Evolutionary conservation across 2,888 invertebrate species (phyloP).

Genomic region (Folsomia candida): DNA sequence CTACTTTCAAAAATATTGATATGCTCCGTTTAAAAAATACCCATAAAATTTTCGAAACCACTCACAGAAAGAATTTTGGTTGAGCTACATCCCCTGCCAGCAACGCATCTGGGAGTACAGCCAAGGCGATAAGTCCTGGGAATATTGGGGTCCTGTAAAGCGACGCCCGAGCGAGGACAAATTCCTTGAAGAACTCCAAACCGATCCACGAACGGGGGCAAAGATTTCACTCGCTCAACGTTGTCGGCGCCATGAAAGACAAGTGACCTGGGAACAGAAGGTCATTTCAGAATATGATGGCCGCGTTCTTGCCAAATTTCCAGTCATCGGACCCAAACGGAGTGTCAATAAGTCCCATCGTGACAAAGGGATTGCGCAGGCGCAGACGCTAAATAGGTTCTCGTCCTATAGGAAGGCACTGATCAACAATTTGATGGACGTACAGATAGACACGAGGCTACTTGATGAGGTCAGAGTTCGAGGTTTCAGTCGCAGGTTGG

Average conservation of each 20-base stretch:
- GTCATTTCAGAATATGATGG: not conserved
- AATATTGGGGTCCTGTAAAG: not conserved
- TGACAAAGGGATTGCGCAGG: not conserved
- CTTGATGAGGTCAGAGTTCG: not conserved
- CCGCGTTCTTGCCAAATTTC: not conserved
- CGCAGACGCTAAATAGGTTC: not conserved
- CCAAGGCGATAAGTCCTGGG: not conserved
- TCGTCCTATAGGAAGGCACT: not conserved
- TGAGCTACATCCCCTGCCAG: slow-evolving; percentile 8
- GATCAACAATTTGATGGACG: not conserved
- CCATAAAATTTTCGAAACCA: too few species aligned
- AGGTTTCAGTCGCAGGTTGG: not conserved
- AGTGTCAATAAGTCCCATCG: not conserved
- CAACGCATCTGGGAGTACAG: not conserved
- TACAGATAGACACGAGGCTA: not conserved
- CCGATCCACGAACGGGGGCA: not conserved
- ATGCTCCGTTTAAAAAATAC: too few species aligned
- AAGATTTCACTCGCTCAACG: not conserved
- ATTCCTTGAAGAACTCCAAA: not conserved
- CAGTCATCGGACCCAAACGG: not conserved
- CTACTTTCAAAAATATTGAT: not conserved
- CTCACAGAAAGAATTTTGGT: slow-evolving; percentile 14
- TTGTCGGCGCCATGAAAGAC: not conserved
- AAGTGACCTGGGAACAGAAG: slow-evolving; percentile 1
- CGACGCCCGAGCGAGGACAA: not conserved